phyloP scores from a whole-genome alignment of 2,113 vertebrate genomes.

The Castor canadensis region DNA sequence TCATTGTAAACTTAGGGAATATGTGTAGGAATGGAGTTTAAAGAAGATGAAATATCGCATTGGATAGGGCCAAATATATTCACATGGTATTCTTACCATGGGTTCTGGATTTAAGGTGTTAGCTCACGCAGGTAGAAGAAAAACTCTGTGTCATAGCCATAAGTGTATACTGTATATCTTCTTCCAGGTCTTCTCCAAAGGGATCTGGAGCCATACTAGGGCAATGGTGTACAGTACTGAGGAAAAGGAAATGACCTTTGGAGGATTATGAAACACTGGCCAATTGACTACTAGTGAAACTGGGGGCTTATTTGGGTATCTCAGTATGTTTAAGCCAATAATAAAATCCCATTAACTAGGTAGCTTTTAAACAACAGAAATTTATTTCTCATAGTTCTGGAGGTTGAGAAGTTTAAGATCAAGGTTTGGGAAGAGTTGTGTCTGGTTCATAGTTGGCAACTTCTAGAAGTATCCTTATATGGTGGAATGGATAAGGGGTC shows the following conservation, averaged over 20 bases:
- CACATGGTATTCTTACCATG: background rate
- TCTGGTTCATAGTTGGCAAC: background rate
- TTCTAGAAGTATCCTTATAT: background rate
- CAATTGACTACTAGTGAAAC: background rate
- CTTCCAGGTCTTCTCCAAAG: background rate
- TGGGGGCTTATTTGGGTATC: background rate
- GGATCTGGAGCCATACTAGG: background rate
- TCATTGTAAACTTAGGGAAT: background rate
- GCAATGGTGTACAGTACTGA: background rate
- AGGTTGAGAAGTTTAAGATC: too few relatives aligned
- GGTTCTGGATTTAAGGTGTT: background rate
- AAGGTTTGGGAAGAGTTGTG: too few relatives aligned
- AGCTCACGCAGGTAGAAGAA: background rate
- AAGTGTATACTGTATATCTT: background rate
- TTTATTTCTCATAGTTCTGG: too few relatives aligned
- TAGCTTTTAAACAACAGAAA: too few relatives aligned
- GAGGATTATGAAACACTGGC: background rate
- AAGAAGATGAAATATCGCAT: background rate
- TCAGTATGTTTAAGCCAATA: background rate
- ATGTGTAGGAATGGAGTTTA: background rate
- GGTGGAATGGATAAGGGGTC: background rate
- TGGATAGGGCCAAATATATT: background rate
- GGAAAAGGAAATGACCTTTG: background rate
- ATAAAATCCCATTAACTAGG: too few relatives aligned
- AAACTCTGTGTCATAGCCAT: too few relatives aligned